These are phyloP conservation scores for Abramis brama DNA, from an alignment of 2,113 vertebrate genomes.

Conservation along the genomic window DNA sequence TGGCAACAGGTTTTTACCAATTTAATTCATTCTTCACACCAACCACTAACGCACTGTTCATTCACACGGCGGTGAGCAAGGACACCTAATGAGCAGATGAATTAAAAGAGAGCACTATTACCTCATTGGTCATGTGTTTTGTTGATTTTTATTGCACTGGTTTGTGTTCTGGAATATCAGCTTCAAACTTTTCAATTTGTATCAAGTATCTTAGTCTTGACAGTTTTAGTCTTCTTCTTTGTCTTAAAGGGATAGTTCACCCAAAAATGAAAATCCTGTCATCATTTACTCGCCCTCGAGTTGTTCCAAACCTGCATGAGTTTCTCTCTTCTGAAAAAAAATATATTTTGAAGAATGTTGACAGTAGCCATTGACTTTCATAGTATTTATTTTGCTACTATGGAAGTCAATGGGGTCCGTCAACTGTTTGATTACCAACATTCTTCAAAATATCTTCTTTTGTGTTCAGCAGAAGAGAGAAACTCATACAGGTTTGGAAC, in stretches of 20 bases:
- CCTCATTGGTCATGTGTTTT: neutral
- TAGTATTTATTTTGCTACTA: too few relatives aligned
- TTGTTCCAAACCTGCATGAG: too few relatives aligned
- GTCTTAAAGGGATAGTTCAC: neutral
- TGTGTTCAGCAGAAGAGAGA: too few relatives aligned
- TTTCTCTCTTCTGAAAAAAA: too few relatives aligned
- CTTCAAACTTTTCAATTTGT: constrained; percentile 18
- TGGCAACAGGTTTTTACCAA: constrained; percentile 97
- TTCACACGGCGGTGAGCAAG: constrained; percentile 84
- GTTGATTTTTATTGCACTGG: neutral
- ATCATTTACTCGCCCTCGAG: too few relatives aligned
- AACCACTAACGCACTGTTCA: constrained; percentile 74
- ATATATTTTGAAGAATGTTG: too few relatives aligned
- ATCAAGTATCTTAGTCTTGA: neutral
- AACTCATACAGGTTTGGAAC: too few relatives aligned
- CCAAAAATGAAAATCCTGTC: too few relatives aligned
- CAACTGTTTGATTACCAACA: too few relatives aligned
- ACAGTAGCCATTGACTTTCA: too few relatives aligned
- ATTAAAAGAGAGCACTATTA: constrained; percentile 59
- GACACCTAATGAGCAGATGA: constrained; percentile 85
- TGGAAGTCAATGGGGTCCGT: too few relatives aligned
- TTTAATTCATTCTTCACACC: constrained; percentile 84
- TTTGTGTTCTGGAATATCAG: constrained; percentile 14
- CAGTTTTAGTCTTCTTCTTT: neutral
- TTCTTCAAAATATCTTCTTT: too few relatives aligned